Base-by-base conservation (phyloP, 35 echinoderm and acorn worm genomes). In the Lytechinus pictus region DNA sequence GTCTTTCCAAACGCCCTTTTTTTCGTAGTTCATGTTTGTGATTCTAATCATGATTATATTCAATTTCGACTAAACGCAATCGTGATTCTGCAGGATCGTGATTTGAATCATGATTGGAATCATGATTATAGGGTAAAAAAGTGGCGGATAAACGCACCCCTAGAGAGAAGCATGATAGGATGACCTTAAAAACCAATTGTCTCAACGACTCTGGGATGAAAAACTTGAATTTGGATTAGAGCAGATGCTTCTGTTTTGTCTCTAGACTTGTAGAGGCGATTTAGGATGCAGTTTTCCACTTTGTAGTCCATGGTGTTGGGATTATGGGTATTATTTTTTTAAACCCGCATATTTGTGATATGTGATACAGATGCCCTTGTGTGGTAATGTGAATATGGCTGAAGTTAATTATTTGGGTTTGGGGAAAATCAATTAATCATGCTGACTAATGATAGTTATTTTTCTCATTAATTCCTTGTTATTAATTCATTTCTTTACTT, bases 141-240 rank as follows among this genome's bases (percentile, higher is more conserved):
- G n/a, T n/a, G n/a, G n/a, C n/a, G n/a, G n/a, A n/a, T n/a, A n/a
- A n/a, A n/a, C n/a, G n/a, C n/a, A n/a, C n/a, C n/a, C n/a, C n/a
- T 44, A 44, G 33, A 44, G 33, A 44, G 33, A 44, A 44, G 33
- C 33, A 2, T 44, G n/a, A 72, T 72, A 72, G 14, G 14, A 72
- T 72, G 66, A 79, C 66, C 66, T 79, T 79, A 79, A 79, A 79
- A 79, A 79, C 21, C 66, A 79, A 79, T 79, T 79, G 66, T 79
- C 66, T 79, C 66, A 3, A 71, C n/a, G 66, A 79, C 66, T n/a
- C n/a, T 79, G 66, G 66, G 21, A 14, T 14, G 12, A 79, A 79
- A 71, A n/a, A 79, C 66, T 79, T 79, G 66, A 79, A 79, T 16
- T n/a, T 24, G 16, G 66, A 79, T 79, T 79, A 27, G 3, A n/a